Conservation (phyloP, 2,797 vertebrate genomes). For the Liasis olivaceus region DNA sequence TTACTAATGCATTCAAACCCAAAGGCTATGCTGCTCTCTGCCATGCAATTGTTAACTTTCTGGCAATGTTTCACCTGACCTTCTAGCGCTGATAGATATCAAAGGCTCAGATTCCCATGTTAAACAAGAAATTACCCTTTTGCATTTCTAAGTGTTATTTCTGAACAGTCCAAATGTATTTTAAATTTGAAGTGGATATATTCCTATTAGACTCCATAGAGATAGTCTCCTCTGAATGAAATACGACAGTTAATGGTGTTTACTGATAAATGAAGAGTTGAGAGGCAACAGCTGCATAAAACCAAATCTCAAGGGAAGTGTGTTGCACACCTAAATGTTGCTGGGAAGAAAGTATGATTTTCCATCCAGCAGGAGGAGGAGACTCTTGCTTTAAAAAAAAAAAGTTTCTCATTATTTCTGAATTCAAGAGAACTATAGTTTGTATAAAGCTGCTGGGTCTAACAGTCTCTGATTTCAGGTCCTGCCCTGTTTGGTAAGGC, state of each 20-base stretch:
- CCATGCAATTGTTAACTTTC: slow-evolving; percentile 27
- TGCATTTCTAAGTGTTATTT: slow-evolving; percentile 4
- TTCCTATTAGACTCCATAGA: background rate
- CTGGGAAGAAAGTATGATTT: background rate
- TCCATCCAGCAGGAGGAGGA: background rate
- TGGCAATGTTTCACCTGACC: slow-evolving; percentile 36
- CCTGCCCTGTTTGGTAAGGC: background rate
- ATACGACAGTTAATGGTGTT: background rate
- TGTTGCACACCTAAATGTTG: background rate
- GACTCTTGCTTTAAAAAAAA: background rate
- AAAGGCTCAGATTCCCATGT: background rate
- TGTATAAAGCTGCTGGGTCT: background rate
- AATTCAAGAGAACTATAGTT: background rate
- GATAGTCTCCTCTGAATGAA: background rate
- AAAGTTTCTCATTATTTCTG: background rate
- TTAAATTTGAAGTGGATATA: slow-evolving; percentile 13
- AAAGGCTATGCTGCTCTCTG: slow-evolving; percentile 9
- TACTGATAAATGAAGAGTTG: background rate
- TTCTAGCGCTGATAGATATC: slow-evolving; percentile 28
- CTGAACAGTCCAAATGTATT: background rate
- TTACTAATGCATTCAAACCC: slow-evolving; percentile 12
- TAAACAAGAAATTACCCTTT: slow-evolving; percentile 8
- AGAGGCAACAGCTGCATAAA: background rate
- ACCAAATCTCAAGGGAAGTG: background rate
- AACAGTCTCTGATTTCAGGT: background rate